These are phyloP conservation scores for Halichoerus grypus DNA, from an alignment of 2,113 vertebrate species.

Conservation along the genomic window DNA sequence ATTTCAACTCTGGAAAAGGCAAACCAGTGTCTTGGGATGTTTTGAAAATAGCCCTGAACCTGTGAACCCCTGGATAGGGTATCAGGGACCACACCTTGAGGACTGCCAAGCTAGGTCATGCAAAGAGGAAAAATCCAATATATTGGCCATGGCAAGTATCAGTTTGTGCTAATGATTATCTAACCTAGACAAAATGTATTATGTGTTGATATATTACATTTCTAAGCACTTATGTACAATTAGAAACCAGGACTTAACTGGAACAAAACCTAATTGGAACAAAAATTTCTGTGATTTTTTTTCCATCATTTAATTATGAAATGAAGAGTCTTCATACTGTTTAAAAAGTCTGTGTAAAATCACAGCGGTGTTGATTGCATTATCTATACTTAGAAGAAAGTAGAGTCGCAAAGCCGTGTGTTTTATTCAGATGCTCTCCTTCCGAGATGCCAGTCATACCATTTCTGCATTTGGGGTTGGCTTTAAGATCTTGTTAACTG, in stretches of 20 bases:
- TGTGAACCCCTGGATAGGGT: too few species aligned
- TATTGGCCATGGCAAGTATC: rapidly evolving
- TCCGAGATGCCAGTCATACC: neutral
- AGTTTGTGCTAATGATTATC: neutral
- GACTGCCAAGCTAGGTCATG: neutral
- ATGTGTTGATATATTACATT: neutral
- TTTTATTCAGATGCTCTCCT: conserved; percentile 27
- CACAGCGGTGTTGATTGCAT: rapidly evolving
- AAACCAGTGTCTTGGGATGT: neutral
- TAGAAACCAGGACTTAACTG: neutral
- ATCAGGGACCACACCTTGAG: neutral
- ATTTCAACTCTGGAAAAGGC: neutral
- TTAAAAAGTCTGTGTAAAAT: neutral
- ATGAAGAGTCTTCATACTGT: neutral
- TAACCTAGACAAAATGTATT: neutral
- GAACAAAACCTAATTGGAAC: neutral
- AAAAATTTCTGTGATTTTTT: neutral
- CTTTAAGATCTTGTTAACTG: conserved; percentile 75
- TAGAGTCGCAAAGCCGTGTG: neutral
- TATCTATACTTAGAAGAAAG: rapidly evolving
- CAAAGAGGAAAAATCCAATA: too few species aligned
- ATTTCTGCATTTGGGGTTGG: conserved; percentile 63
- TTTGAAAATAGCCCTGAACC: neutral
- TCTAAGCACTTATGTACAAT: neutral
- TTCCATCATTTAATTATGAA: neutral